Evolutionary conservation across 2,113 vertebrate genomes (phyloP).

Genomic region (Parus major): DNA sequence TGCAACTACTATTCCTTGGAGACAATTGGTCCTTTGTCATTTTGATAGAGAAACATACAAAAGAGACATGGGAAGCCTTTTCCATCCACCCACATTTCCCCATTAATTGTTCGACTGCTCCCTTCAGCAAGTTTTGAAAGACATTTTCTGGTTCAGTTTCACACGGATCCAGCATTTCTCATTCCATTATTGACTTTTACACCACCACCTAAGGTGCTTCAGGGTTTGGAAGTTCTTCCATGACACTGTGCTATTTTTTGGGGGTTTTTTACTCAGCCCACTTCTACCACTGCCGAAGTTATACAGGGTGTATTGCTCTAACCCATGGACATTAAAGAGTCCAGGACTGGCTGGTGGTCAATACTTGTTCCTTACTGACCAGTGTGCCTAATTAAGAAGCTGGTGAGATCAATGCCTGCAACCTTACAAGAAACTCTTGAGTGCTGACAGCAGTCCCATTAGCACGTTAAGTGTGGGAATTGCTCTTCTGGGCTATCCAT

Average conservation of each 20-base stretch:
- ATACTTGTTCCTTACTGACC: neutral
- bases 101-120: neutral
- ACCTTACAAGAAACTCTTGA: neutral
- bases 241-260: neutral
- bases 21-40: constrained; percentile 36
- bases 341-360: neutral
- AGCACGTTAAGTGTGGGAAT: neutral
- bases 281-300: neutral
- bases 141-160: constrained; percentile 18
- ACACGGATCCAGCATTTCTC: neutral
- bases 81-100: neutral
- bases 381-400: neutral
- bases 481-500: neutral
- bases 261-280: neutral
- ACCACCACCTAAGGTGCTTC: neutral
- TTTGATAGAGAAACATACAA: constrained; percentile 22
- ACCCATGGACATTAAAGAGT: neutral
- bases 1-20: neutral
- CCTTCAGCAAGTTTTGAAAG: constrained; percentile 43
- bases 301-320: neutral
- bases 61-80: constrained; percentile 45
- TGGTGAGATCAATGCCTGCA: neutral
- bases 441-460: neutral
- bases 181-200: neutral
- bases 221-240: neutral